These are phyloP conservation scores for Phylloscopus collybita DNA, from an alignment of 2,797 vertebrate genomes.

Conservation along the genomic window DNA sequence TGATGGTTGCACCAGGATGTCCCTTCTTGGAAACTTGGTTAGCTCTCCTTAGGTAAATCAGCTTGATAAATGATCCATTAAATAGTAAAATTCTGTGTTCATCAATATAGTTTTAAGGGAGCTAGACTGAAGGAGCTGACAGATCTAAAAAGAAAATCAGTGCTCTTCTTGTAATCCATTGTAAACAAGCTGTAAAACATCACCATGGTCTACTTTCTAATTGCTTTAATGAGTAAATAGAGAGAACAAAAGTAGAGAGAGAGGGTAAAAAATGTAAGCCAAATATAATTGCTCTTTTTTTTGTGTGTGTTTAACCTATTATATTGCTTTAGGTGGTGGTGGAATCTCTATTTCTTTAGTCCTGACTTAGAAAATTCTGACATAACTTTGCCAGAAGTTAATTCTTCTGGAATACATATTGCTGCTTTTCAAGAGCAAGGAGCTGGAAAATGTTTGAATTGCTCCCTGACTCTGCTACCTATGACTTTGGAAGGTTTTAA, in stretches of 20 bases:
- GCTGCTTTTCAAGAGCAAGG: slow-evolving; percentile 14
- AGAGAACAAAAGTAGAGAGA: slow-evolving; percentile 28
- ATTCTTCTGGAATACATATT: neutral
- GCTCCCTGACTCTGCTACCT: neutral
- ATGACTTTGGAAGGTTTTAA: neutral
- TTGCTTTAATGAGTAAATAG: slow-evolving; percentile 49
- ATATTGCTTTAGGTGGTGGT: neutral
- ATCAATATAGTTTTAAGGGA: slow-evolving; percentile 17
- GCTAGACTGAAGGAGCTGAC: slow-evolving; percentile 12
- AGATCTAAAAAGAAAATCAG: slow-evolving; percentile 40
- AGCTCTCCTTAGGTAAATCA: slow-evolving; percentile 9
- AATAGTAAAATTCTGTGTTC: neutral
- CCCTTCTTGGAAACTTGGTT: neutral
- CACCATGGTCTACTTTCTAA: slow-evolving; percentile 31
- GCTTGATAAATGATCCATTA: slow-evolving; percentile 1
- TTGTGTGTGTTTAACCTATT: neutral
- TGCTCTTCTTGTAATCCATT: slow-evolving; percentile 32
- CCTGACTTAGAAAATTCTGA: neutral
- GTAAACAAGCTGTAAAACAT: slow-evolving; percentile 48
- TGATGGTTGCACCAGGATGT: neutral
- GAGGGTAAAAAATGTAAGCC: slow-evolving; percentile 17
- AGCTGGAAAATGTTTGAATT: neutral
- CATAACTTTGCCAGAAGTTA: neutral
- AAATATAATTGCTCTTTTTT: neutral
- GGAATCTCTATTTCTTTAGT: neutral